Evolutionary conservation across 2,888 invertebrate species (phyloP), one percentile per base, ranked within the genome.

Genomic region (Pristionchus exspectatus): DNA sequence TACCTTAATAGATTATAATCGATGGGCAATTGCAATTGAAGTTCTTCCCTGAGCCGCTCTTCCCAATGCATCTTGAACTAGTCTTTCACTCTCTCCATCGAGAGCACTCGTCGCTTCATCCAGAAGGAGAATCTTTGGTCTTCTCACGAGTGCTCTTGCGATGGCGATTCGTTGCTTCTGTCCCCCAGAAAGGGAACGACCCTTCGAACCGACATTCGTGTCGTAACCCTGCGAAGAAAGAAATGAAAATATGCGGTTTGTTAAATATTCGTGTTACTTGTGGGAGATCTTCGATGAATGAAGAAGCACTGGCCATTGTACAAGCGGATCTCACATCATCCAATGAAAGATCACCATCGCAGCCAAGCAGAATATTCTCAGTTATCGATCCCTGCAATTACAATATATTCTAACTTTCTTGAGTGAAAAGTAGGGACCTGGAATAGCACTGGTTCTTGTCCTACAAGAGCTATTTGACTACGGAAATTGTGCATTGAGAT

Each of bases 101-200:
- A 91, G 56, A 7, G 91, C 90, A 21, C 59, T 87, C 33, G 91
- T 92, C 5, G 92, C 92, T 74, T 92, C 92, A 81, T 92, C 92
- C 38, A 92, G 54, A 24, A 92, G 83, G 27, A 92, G 84, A 27
- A 92, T 83, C 59, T 91, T 95, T 7, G 96, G 96, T 91, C 95
- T 94, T 9, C 91, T 59, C 4, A 90, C 88, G 16, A 91, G 54
- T 7, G 91, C 91, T 21, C 91, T 30, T 0, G 91, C 91, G 21
- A 91, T 91, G 30, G 91, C 91, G 21, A 91, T 81, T 54, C 90
- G 66, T 24, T 91, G 90, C n/a, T 90, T 90, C 81, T 90, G 90
- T 24, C 90, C 90, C 1, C 90, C 90, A 59, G 84, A 84, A 33
- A 84, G 56, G 54, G 89, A 77, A 44, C 88, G 27, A 33, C 90